Base-by-base conservation (phyloP, 2,888 invertebrate species). In the Aphrophora alni region DNA sequence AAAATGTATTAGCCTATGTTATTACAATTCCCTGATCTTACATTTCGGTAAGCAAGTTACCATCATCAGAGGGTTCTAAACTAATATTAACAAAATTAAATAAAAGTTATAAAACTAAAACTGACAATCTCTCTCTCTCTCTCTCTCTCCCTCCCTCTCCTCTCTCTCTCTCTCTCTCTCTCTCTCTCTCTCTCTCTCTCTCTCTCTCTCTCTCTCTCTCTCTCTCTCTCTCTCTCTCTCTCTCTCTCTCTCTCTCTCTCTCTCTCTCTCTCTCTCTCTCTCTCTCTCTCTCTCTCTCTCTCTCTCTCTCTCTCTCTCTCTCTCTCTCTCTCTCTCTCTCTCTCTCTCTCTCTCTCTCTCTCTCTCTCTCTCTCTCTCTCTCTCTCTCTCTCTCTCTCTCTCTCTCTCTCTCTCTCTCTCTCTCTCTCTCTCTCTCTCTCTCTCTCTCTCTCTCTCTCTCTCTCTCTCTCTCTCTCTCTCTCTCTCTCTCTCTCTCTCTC, bases 171-270 rank as follows among this genome's bases (percentile, higher is more conserved):
- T 68, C 68, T 68, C 68, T 68, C 68, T 68, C 68, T 68, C 68
- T 68, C 68, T 68, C 68, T 68, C 68, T 68, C 68, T 68, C 68
- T 68, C 68, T 68, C 68, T 68, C 68, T 68, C 68, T 68, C 68
- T 68, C 68, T 68, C 68, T 68, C 68, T 68, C 68, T 68, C 68
- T 68, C 68, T 68, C 68, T 68, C 68, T 68, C 68, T 68, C 68
- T 68, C 68, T 68, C 68, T 68, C 68, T 68, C 68, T 68, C 68
- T 68, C 68, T 68, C 68, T 68, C 68, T 68, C 68, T 68, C 68
- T 68, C 68, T 68, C 68, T 68, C 68, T 68, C 68, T 68, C 68
- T 68, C 68, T 68, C 68, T 68, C 68, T 68, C 68, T 68, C 68
- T 68, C 68, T 68, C 68, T 68, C 68, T 68, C 68, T 68, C 68